Evolutionary conservation across 2,888 invertebrate species (phyloP).

Genomic region (Hemithea aestivaria): DNA sequence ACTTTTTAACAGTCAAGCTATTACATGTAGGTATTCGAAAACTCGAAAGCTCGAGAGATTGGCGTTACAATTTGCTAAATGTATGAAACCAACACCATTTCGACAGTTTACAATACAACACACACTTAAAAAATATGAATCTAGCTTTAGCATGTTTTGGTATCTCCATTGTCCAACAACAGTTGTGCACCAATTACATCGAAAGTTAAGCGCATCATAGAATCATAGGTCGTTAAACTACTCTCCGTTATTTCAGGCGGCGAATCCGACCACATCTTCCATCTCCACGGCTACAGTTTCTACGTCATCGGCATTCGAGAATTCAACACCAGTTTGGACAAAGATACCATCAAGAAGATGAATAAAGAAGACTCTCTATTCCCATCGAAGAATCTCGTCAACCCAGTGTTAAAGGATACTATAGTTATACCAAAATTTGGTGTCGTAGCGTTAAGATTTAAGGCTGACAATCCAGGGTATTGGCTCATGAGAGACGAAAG

Average conservation of each 20-base stretch:
- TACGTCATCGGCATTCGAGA: slow-evolving; percentile 81
- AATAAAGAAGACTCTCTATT: slow-evolving; percentile 79
- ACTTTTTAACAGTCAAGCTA: no score
- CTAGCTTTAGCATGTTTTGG: no score
- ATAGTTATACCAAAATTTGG: slow-evolving; percentile 85
- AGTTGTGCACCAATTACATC: no score
- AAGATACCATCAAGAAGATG: slow-evolving; percentile 77
- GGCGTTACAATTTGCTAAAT: no score
- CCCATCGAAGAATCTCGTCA: slow-evolving; percentile 72
- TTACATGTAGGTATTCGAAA: no score
- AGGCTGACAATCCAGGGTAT: slow-evolving; percentile 88
- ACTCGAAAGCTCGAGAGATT: no score
- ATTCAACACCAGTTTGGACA: slow-evolving; percentile 70
- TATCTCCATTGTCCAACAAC: no score
- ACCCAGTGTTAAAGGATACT: slow-evolving; percentile 85
- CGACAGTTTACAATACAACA: no score
- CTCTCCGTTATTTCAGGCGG: slow-evolving; percentile 69
- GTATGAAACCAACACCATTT: no score
- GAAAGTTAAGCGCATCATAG: no score
- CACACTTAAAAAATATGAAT: no score
- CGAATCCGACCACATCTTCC: slow-evolving; percentile 84
- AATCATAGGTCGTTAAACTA: neutral
- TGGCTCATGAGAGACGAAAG: slow-evolving; percentile 90
- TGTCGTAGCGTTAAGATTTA: slow-evolving; percentile 84
- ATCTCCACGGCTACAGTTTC: slow-evolving; percentile 87